Evolutionary conservation across 2,113 vertebrate genomes (phyloP).

Genomic region (Coptodon rendalli): DNA sequence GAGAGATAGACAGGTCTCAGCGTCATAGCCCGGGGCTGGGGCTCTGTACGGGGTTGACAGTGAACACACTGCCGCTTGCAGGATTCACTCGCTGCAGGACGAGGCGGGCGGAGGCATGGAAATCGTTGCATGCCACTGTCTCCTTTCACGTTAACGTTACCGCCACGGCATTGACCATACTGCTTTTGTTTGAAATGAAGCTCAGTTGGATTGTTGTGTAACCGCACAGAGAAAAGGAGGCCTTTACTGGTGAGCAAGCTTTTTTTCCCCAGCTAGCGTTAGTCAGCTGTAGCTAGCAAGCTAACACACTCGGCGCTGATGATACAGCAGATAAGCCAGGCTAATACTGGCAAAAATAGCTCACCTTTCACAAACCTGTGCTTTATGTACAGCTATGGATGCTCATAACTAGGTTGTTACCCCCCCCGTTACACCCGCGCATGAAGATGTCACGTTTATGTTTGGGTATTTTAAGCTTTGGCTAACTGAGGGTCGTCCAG

Average conservation of each 20-base stretch:
- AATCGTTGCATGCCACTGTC: not conserved
- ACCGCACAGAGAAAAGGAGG: constrained; percentile 22
- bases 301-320: constrained; percentile 19
- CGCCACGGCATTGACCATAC: not conserved
- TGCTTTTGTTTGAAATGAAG: not conserved
- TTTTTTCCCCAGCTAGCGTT: not conserved
- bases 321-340: constrained; percentile 23
- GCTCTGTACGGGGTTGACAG: not conserved
- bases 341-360: not conserved
- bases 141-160: not conserved
- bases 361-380: not conserved
- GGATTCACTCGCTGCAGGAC: constrained; percentile 6
- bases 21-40: constrained; percentile 17
- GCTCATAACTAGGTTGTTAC: not conserved
- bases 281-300: constrained; percentile 21
- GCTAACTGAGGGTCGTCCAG: not conserved
- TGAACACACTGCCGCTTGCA: not conserved
- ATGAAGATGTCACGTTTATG: not conserved
- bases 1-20: not conserved
- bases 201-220: not conserved
- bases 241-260: constrained; percentile 43
- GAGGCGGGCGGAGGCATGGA: constrained; percentile 32
- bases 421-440: not conserved
- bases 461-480: not conserved
- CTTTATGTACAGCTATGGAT: not conserved